Evolutionary conservation across 2,888 invertebrate genomes (phyloP), one percentile per base, ranked within the genome.

Genomic region (Odontocolon sp.): DNA sequence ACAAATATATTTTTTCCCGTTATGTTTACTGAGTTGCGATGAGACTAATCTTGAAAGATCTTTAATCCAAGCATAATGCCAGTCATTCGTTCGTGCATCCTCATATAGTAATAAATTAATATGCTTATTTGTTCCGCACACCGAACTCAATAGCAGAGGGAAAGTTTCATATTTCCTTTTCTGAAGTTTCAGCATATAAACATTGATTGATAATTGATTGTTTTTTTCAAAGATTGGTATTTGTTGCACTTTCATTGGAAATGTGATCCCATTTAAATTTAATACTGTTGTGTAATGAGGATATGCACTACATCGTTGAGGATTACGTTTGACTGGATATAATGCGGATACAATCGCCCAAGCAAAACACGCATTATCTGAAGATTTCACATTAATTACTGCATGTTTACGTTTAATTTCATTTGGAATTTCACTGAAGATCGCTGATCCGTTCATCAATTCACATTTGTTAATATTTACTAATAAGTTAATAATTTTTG

Each of bases 401-500:
- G 42, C 18, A 2, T 6, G 40, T 28, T 50, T 50, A 5, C 14
- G 1, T 11, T 1, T 50, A 18, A 61, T 31, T 1, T 45, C 9
- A 2, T 16, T 3, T 2, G 45, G 31, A 1, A 61, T 14, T 61
- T 9, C n/a, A 2, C 11, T 14, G 4, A 1, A 50, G 4, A 21
- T 23, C 26, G 38, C 23, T 1, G 26, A 21, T 21, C 79, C 83
- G 3, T 42, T 33, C 3, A 83, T 4, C 2, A 80, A 81, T 40
- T 79, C 75, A 63, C 71, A 83, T 36, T 81, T 79, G 47, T 80
- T 81, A 3, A 81, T 69, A 56, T 82, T 79, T 0, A 83, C 59
- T 28, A 70, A 31, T 45, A 86, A 40, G 38, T 66, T 66, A 0
- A 59, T 9, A 4, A 79, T 74, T 0, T 33, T 23, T 40, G 45